Conservation (phyloP, 1,140 invertebrate species). For the Lordiphosa collinella region DNA sequence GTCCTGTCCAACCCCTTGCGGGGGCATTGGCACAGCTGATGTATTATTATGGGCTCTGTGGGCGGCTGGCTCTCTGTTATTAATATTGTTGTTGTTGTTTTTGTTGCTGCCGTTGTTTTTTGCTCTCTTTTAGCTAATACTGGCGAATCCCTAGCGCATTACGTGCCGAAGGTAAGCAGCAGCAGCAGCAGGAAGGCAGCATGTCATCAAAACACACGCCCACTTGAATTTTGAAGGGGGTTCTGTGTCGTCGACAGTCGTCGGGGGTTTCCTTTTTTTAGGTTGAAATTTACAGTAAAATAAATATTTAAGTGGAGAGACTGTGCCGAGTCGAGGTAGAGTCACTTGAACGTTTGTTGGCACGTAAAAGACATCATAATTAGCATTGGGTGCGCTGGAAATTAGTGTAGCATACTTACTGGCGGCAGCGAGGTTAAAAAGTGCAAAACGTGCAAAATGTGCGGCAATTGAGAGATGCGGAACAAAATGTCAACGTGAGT, state of each 20-base stretch:
- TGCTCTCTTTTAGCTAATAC: constrained; percentile 54
- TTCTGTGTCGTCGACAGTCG: constrained; percentile 23
- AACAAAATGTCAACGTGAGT: constrained; percentile 26
- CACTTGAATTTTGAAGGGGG: constrained; percentile 73
- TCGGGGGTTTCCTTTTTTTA: constrained; percentile 9
- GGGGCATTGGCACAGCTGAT: constrained; percentile 73
- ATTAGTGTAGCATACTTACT: constrained; percentile 47
- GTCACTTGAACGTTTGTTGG: constrained; percentile 72
- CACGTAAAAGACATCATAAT: constrained; percentile 78
- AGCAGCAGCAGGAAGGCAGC: constrained; percentile 34
- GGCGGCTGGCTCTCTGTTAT: constrained; percentile 62
- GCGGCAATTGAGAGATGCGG: background rate
- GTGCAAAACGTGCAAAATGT: constrained; percentile 30
- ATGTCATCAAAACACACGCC: constrained; percentile 76
- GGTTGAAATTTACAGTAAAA: constrained; percentile 72
- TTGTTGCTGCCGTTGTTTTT: background rate
- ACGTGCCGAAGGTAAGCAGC: constrained; percentile 73
- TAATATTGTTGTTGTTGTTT: constrained; percentile 71
- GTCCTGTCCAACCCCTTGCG: constrained; percentile 56
- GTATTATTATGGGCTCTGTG: constrained; percentile 67
- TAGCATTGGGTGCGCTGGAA: constrained; percentile 57
- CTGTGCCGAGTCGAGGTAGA: constrained; percentile 27
- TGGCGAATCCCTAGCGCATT: constrained; percentile 71
- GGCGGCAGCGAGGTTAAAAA: constrained; percentile 35
- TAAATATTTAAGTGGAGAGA: constrained; percentile 68